Evolutionary conservation across 2,888 invertebrate genomes (phyloP).

Genomic region (Lingula anatina): DNA sequence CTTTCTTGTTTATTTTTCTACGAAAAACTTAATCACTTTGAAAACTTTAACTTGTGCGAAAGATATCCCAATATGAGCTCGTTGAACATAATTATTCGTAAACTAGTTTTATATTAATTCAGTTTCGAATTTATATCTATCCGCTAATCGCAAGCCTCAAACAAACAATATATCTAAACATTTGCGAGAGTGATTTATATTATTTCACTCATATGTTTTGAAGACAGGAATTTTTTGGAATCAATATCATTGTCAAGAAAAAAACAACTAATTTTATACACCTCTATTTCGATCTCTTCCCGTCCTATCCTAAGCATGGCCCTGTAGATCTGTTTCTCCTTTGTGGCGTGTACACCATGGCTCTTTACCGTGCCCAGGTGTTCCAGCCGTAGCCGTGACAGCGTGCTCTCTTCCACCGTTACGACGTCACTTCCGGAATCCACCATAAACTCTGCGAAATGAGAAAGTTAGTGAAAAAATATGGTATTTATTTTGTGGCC

Average conservation of each 20-base stretch:
- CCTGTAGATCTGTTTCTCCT: constrained; percentile 33
- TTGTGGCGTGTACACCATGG: constrained; percentile 39
- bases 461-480: too few relatives aligned
- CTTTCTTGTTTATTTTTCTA: neutral
- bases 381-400: constrained; percentile 32
- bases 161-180: neutral
- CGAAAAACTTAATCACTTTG: neutral
- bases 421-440: constrained; percentile 48
- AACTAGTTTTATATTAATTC: neutral
- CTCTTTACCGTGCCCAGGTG: constrained; percentile 34
- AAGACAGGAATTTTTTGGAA: neutral
- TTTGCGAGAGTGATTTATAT: neutral
- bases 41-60: too few relatives aligned
- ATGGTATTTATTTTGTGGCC: too few relatives aligned
- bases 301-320: constrained; percentile 33
- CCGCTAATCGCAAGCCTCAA: neutral
- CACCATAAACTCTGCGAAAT: constrained; percentile 41
- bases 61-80: too few relatives aligned
- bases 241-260: neutral
- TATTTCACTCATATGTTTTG: neutral
- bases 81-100: neutral
- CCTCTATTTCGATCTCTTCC: constrained; percentile 36
- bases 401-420: constrained; percentile 32
- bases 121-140: neutral
- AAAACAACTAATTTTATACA: constrained; percentile 8